Conservation (phyloP, 2,797 vertebrate species). For the Lepilemur ruficaudatus region DNA sequence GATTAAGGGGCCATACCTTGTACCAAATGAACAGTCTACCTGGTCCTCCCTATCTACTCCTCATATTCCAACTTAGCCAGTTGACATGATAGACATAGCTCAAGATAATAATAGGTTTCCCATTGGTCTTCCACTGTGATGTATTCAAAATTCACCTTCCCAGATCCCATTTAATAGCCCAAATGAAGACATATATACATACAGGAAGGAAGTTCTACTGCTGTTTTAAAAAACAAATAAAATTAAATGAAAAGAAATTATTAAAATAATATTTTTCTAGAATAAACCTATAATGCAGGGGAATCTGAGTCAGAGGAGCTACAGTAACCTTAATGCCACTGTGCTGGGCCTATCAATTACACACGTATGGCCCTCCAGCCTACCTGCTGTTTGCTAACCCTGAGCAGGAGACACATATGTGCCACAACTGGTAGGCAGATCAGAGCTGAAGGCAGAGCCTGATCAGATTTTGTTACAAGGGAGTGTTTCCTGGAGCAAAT, state of each 20-base stretch:
- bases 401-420: constrained; percentile 70
- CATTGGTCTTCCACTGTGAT: neutral
- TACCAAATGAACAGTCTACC: neutral
- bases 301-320: constrained; percentile 72
- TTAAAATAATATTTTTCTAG: constrained; percentile 75
- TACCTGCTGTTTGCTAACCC: constrained; percentile 71
- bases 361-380: constrained; percentile 75
- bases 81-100: neutral
- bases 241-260: constrained; percentile 75
- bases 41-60: neutral
- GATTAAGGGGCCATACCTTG: neutral
- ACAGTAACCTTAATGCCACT: constrained; percentile 72
- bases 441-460: constrained; percentile 62
- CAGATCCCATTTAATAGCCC: constrained; percentile 73
- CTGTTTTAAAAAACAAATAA: constrained; percentile 77
- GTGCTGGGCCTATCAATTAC: constrained; percentile 68
- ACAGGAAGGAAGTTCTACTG: constrained; percentile 72
- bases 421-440: constrained; percentile 49
- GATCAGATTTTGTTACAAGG: constrained; percentile 54
- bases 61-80: neutral
- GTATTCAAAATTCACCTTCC: constrained; percentile 74
- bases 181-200: constrained; percentile 69
- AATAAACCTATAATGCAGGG: constrained; percentile 71
- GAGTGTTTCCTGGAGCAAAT: neutral
- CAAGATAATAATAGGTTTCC: neutral